Evolutionary conservation across 2,888 invertebrate genomes (phyloP), one percentile per base, ranked within the genome.

Genomic region (Oithona nana): DNA sequence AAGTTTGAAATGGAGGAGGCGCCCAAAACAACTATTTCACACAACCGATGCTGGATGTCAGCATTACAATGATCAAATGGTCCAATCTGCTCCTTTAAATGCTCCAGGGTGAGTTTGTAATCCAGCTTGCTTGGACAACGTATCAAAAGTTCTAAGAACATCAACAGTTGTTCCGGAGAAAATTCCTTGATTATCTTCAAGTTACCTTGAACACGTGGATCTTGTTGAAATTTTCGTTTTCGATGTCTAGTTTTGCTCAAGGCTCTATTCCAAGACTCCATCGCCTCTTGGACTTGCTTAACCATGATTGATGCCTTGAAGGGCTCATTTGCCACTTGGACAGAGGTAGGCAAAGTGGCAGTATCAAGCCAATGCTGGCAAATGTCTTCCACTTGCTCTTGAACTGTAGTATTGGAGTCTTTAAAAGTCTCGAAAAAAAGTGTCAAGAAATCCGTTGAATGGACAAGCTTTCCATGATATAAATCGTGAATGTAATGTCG

Each of bases 11-110:
- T 16, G 8, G 16, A 6, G 39, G 16, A 6, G 6, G 6, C 8
- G 63, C 70, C 68, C 64, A 71, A 70, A 3, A 75, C 67, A 22
- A 74, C 69, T 8, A 75, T 65, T 66, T 75, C 75, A 68, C 73
- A 74, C 72, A 72, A 73, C 57, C 73, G 68, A 64, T 75, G 75
- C 49, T 68, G 67, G n/a, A 74, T 69, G 52, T 69, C 69, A 31
- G 68, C 66, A 63, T 68, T 68, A 70, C 72, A 65, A 24, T 57
- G 48, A 6, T 49, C 24, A 13, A 69, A 64, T 1, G 63, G 52
- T 50, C 70, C 68, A 13, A 57, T 57, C 0, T 65, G 56, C n/a
- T n/a, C n/a, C n/a, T 66, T 64, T 1, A 71, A 61, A 20, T 57
- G 30, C 2, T 61, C 50, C 54, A 71, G 64, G 0, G 67, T 64